Base-by-base conservation (phyloP, 2,113 vertebrate genomes). In the Podarcis muralis region DNA sequence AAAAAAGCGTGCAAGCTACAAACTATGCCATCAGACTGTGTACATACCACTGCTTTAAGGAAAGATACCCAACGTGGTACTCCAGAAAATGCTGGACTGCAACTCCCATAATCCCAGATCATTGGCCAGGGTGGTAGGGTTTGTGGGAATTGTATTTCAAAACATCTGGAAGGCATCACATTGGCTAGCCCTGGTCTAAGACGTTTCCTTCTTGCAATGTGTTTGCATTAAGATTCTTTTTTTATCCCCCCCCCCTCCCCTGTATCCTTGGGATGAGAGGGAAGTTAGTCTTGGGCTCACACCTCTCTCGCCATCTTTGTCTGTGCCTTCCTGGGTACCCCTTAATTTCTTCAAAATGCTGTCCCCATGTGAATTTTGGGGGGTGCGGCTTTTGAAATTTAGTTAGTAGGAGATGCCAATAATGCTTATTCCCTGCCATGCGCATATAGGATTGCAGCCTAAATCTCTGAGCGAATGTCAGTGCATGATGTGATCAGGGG, bases 1-100 rank as follows among this genome's bases (percentile, higher is more conserved):
- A 53, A 48, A 43, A 3, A 81, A 91, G 62, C 3, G 71, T 66
- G 74, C 88, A 92, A 92, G 25, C 22, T 48, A 85, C 72, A 72
- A 85, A 0, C 71, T 48, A 91, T 7, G 2, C 20, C 86, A 53
- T 53, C 48, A 53, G 48, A 53, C 48, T 53, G 48, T 48, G 8
- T 48, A 48, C 43, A 48, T 48, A 48, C 43, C 37, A 75, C 74
- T 85, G 8, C 79, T 27, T 57, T 71, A n/a, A 57, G 16, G 23
- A n/a, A 20, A 32, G 59, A 20, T 62, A 62, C 4, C 18, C 59
- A 62, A 62, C 1, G 16, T 18, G 59, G 59, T 15, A 18, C 59
- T 20, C 59, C 16, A 4, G 59, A 62, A 18, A 20, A 20, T 62
- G 59, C 59, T 62, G 59, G 59, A 62, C 16, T 62, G 18, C 59